Evolutionary conservation across 2,888 invertebrate species (phyloP).

Genomic region (Sminthurides aquaticus): DNA sequence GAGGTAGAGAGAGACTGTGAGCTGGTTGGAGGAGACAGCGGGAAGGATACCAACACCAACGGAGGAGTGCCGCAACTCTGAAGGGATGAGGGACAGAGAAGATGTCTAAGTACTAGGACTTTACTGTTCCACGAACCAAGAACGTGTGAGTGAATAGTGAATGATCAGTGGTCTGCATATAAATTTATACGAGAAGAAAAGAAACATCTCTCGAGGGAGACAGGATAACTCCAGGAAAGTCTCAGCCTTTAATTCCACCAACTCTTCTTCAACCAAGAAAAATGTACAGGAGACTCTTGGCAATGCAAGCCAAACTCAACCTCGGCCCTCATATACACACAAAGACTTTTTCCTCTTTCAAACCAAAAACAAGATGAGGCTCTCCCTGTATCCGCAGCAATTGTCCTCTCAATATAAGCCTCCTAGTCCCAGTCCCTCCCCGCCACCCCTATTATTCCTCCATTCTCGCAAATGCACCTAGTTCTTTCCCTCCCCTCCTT

Average conservation of each 20-base stretch:
- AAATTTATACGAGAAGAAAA: background rate
- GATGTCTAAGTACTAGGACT: background rate
- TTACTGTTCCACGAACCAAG: constrained; percentile 1
- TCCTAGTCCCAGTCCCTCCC: too few species aligned
- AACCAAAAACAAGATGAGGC: too few species aligned
- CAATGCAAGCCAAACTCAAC: background rate
- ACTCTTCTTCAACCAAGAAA: background rate
- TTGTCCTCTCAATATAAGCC: too few species aligned
- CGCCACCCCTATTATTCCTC: too few species aligned
- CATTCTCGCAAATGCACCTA: too few species aligned
- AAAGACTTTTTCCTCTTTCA: too few species aligned
- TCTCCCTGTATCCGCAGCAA: too few species aligned
- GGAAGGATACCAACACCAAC: background rate
- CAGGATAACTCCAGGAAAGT: background rate
- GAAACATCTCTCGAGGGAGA: background rate
- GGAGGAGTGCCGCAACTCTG: background rate
- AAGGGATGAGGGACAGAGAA: background rate
- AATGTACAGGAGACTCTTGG: background rate
- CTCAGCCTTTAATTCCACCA: background rate
- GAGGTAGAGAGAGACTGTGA: background rate
- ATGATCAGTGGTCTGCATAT: background rate
- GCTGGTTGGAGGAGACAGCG: background rate
- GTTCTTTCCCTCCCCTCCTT: too few species aligned
- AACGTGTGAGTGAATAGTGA: constrained; percentile 2
- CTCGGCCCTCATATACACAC: too few species aligned